Percentiles rank a stretch among this genome's conserved stretches.
Evolutionary conservation across 2,888 invertebrate species (phyloP).

Genomic region (Eupithecia pulchellata): DNA sequence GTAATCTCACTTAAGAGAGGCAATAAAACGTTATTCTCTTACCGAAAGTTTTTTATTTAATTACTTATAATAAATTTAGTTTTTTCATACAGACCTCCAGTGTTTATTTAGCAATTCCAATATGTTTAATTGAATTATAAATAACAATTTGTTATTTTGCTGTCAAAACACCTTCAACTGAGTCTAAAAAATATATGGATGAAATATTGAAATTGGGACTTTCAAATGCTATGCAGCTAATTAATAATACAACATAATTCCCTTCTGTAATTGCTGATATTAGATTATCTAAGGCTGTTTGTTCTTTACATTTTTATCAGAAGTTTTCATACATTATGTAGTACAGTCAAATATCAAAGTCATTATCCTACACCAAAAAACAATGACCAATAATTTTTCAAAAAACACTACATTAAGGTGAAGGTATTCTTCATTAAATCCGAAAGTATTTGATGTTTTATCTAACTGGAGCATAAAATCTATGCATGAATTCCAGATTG

Average conservation of each 20-base stretch:
- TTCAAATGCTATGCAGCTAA: neutral
- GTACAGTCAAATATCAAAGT: neutral
- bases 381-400: neutral
- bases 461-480: neutral
- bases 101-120: neutral
- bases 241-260: neutral
- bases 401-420: neutral
- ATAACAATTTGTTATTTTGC: neutral
- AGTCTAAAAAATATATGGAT: neutral
- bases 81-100: slow-evolving; percentile 1
- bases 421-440: neutral
- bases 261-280: no score
- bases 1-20: neutral
- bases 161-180: neutral
- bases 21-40: slow-evolving; percentile 29
- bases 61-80: no score
- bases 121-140: neutral
- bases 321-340: neutral
- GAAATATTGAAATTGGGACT: neutral
- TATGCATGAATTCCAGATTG: neutral
- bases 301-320: no score
- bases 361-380: no score
- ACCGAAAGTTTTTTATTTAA: slow-evolving; percentile 22
- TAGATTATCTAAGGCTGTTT: no score
- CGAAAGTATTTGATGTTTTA: neutral